Conservation (phyloP, 2,113 vertebrate species). For the Genyomyrus donnyi region DNA sequence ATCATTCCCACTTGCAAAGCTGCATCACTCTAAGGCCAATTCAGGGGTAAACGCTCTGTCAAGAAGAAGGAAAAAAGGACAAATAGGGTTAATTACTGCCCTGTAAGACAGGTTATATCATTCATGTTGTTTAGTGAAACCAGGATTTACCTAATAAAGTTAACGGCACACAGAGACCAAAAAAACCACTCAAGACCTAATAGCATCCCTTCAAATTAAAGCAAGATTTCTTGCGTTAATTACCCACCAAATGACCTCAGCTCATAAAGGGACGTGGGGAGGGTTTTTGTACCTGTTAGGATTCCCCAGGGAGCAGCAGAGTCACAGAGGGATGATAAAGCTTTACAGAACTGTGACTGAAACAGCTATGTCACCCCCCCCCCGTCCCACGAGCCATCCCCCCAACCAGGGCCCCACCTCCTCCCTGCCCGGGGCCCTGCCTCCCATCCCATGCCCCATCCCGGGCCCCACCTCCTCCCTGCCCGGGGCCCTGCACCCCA, state of each 20-base stretch:
- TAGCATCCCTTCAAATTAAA: not conserved
- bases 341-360: not conserved
- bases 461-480: not conserved
- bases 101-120: not conserved
- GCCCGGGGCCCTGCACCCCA: not conserved
- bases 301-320: not conserved
- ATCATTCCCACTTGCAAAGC: slow-evolving; percentile 4
- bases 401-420: not conserved
- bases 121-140: slow-evolving; percentile 1
- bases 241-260: not conserved
- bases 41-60: not conserved
- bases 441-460: not conserved
- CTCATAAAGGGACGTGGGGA: not conserved
- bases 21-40: not conserved
- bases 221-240: not conserved
- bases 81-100: slow-evolving; percentile 6
- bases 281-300: not conserved
- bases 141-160: slow-evolving; percentile 11
- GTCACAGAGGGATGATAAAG: not conserved
- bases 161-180: not conserved
- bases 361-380: not conserved
- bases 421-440: not conserved
- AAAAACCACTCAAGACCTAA: not conserved
- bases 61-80: not conserved
- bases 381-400: not conserved